These are phyloP conservation scores for Pagetopsis macropterus DNA, from an alignment of 2,797 vertebrate species.

Conservation along the genomic window DNA sequence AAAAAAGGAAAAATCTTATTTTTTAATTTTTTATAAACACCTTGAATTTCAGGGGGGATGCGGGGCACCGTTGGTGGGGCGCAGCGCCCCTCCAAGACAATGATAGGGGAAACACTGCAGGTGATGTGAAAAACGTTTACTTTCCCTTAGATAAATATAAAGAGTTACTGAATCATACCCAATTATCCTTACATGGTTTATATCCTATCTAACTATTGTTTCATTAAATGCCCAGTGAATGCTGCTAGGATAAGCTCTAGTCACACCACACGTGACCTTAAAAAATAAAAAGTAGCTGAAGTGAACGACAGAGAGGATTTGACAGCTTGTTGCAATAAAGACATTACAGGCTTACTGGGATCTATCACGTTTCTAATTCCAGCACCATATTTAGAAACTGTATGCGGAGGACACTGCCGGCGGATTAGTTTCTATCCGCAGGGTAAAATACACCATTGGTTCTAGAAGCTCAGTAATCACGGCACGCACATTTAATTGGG, in stretches of 20 bases:
- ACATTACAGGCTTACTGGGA: slow-evolving; percentile 49
- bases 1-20: too few species aligned
- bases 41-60: too few species aligned
- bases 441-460: slow-evolving; percentile 39
- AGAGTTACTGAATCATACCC: too few species aligned
- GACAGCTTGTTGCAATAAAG: slow-evolving; percentile 26
- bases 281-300: slow-evolving; percentile 12
- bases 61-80: too few species aligned
- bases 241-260: slow-evolving; percentile 1
- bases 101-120: too few species aligned
- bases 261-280: slow-evolving; percentile 12
- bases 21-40: too few species aligned
- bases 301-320: slow-evolving; percentile 42
- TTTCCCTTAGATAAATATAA: too few species aligned
- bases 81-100: too few species aligned
- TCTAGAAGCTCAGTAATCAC: slow-evolving; percentile 37
- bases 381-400: slow-evolving; percentile 39
- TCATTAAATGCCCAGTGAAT: slow-evolving; percentile 16
- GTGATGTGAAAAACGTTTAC: too few species aligned
- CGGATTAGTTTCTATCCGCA: slow-evolving; percentile 48
- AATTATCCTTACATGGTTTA: too few species aligned
- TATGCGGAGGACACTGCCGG: slow-evolving; percentile 30
- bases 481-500: slow-evolving; percentile 36
- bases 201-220: slow-evolving; percentile 2
- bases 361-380: slow-evolving; percentile 42